These are phyloP conservation scores for Crypturellus tataupa DNA, from an alignment of 2,797 vertebrate genomes.

Conservation along the genomic window DNA sequence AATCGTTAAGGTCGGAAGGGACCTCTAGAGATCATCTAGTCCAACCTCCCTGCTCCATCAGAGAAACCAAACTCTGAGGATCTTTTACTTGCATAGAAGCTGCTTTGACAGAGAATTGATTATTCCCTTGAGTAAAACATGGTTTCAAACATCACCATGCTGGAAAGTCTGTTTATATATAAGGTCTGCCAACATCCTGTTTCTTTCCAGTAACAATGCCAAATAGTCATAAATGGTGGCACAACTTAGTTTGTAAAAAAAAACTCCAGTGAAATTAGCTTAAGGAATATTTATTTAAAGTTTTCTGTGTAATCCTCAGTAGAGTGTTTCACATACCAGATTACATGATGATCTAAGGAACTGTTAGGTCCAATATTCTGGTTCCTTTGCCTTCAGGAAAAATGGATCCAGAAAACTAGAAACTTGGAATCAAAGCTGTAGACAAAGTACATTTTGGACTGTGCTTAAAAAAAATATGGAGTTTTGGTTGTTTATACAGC, in stretches of 20 bases:
- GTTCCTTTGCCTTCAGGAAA: slow-evolving; percentile 33
- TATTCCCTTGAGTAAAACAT: slow-evolving; percentile 24
- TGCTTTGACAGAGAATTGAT: slow-evolving; percentile 7
- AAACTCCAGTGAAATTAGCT: not conserved
- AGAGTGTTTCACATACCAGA: not conserved
- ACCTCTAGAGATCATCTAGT: no score
- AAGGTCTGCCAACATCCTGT: slow-evolving; percentile 9
- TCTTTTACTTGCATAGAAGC: not conserved
- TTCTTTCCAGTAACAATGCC: slow-evolving; percentile 35
- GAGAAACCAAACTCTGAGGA: not conserved
- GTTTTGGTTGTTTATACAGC: not conserved
- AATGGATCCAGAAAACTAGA: slow-evolving; percentile 40
- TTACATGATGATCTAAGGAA: slow-evolving; percentile 4
- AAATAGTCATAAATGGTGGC: slow-evolving; percentile 30
- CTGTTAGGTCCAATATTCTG: not conserved
- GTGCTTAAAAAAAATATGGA: not conserved
- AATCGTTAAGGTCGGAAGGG: no score
- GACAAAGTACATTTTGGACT: slow-evolving; percentile 4
- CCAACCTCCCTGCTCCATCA: no score
- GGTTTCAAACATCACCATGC: slow-evolving; percentile 23
- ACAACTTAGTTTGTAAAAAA: not conserved
- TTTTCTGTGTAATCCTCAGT: not conserved
- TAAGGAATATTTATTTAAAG: not conserved
- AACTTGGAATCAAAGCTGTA: slow-evolving; percentile 32
- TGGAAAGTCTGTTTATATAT: slow-evolving; percentile 1